A percentile compares a stretch with the other conserved stretches of the same genome.
Conservation (phyloP, 2,888 invertebrate species). For the Hypolimnas misippus region DNA sequence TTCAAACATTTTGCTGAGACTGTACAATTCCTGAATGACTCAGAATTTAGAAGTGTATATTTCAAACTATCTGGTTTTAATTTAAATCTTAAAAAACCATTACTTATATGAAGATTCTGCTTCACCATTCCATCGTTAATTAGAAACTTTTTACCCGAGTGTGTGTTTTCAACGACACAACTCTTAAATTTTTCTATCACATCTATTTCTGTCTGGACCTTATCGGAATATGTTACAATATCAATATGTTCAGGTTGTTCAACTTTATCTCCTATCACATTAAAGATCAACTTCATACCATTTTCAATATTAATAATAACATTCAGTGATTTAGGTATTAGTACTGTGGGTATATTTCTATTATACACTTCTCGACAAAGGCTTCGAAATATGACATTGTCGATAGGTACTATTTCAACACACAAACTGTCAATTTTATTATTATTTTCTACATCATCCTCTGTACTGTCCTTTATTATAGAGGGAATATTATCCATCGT, state of each 20-base stretch:
- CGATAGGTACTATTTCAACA: slow-evolving; percentile 72
- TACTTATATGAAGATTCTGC: slow-evolving; percentile 66
- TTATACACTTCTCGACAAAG: slow-evolving; percentile 72
- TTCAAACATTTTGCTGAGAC: slow-evolving; percentile 67
- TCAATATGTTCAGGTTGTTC: slow-evolving; percentile 77
- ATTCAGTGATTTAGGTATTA: slow-evolving; percentile 82
- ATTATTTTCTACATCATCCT: slow-evolving; percentile 53
- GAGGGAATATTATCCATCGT: slow-evolving; percentile 70
- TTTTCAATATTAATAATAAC: slow-evolving; percentile 79
- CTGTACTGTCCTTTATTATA: slow-evolving; percentile 55
- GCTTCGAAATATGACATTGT: slow-evolving; percentile 71
- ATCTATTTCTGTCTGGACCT: slow-evolving; percentile 59
- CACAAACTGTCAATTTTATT: slow-evolving; percentile 66
- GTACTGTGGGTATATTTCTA: slow-evolving; percentile 73
- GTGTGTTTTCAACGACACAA: slow-evolving; percentile 77
- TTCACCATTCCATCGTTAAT: slow-evolving; percentile 82
- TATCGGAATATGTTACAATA: slow-evolving; percentile 74
- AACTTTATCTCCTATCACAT: slow-evolving; percentile 63
- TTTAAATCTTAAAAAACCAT: slow-evolving; percentile 69
- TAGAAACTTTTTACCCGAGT: slow-evolving; percentile 76
- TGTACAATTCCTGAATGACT: slow-evolving; percentile 79
- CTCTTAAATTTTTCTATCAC: slow-evolving; percentile 78
- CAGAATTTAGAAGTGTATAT: slow-evolving; percentile 78
- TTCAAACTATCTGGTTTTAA: slow-evolving; percentile 74
- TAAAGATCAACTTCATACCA: slow-evolving; percentile 83